Evolutionary conservation across 2,888 invertebrate species (phyloP).

Genomic region (Pegoplata infirma): DNA sequence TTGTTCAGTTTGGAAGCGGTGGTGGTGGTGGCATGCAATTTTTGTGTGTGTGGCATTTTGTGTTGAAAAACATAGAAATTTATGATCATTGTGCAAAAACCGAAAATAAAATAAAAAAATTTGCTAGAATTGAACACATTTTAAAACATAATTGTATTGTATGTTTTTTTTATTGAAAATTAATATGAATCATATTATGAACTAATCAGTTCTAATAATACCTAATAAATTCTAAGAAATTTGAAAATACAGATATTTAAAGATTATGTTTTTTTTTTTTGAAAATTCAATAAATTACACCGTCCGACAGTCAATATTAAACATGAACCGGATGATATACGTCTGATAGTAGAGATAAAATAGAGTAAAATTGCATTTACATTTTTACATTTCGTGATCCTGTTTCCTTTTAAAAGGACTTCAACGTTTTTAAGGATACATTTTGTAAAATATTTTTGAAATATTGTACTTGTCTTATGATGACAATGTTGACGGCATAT

Average conservation of each 20-base stretch:
- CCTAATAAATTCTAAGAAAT: conserved; percentile 9
- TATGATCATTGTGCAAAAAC: conserved; percentile 17
- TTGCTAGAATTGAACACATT: not conserved
- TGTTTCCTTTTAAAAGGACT: too few relatives aligned
- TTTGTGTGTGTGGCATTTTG: conserved; percentile 37
- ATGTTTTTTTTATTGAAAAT: not conserved
- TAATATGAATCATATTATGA: conserved; percentile 19
- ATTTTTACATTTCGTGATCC: too few relatives aligned
- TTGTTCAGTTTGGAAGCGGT: not conserved
- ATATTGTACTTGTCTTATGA: too few relatives aligned
- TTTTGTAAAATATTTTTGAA: too few relatives aligned
- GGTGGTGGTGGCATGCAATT: conserved; percentile 16
- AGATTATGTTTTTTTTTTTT: too few relatives aligned
- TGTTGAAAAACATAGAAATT: conserved; percentile 45
- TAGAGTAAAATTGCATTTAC: too few relatives aligned
- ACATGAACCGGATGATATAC: too few relatives aligned
- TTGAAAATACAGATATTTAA: not conserved
- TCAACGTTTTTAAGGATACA: too few relatives aligned
- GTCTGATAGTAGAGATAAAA: too few relatives aligned
- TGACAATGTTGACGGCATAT: too few relatives aligned
- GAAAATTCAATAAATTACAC: too few relatives aligned
- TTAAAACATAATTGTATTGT: not conserved
- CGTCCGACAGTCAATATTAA: too few relatives aligned
- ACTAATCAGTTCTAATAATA: conserved; percentile 10
- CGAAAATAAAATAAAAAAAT: not conserved